Base-by-base conservation (phyloP, 1,140 invertebrate species). In the Pteromalus puparum region DNA sequence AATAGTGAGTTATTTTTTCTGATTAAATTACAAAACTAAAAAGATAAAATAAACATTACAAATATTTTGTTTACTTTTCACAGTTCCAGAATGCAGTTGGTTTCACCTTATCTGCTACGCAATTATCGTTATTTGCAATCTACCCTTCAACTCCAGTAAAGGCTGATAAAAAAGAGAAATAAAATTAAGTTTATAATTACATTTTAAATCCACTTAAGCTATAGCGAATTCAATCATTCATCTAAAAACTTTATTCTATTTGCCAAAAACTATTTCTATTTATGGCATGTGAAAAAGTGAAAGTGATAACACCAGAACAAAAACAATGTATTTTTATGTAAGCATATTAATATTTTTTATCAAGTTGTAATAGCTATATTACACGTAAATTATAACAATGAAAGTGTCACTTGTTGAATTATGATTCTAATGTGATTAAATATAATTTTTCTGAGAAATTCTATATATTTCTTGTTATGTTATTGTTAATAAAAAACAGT, bases 71-170 rank as follows among this genome's bases (percentile, higher is more conserved):
- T 67, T 78, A 10, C 84, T 81, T 85, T 74, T 34, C 30, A 85
- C 26, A 92, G 96, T 91, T 96, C 68, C 96, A 97, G 94, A 97
- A 97, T 90, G 88, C 94, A 1, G 93, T 96, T 53, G 94, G 94
- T 3, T 93, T 96, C 28, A 46, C 89, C 0, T 89, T 97, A 67
- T 95, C 94, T 84, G 87, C 93, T 4, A 88, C 93, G 38, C 96
- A 97, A 88, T 90, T 97, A 70, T 92, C 93, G 0, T 91, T 97
- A 74, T 96, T 96, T 91, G 94, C 90, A 7, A 94, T 96, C 76
- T 96, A 95, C 87, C 96, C 96, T 38, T 94, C 94, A 24, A 95
- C 93, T 87, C 89, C 92, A 81, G 21, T 42, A 85, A 83, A 81
- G 15, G 6, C 26, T 42, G 53, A 67, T 46, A 79, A 82, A 70